These are phyloP conservation scores for Microtus oregoni DNA, from an alignment of 2,113 vertebrate species.

Conservation along the genomic window DNA sequence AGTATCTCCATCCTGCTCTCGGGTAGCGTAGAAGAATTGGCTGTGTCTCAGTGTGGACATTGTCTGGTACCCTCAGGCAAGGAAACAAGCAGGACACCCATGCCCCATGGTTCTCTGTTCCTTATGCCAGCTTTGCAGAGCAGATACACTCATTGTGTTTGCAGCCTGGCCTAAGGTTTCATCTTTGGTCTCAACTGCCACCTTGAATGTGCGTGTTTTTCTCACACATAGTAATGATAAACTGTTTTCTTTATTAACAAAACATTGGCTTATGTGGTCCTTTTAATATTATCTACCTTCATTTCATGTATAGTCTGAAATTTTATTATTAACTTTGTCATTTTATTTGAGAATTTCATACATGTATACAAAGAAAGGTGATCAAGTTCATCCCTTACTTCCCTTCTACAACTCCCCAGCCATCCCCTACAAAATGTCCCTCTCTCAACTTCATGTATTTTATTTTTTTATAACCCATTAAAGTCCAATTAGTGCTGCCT, in stretches of 20 bases:
- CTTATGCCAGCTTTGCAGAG: neutral
- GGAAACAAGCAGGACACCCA: neutral
- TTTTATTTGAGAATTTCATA: neutral
- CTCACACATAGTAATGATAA: neutral
- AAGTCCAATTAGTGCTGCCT: too few species aligned
- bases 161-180: neutral
- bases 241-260: neutral
- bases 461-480: neutral
- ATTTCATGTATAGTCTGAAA: neutral
- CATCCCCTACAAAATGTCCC: neutral
- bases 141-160: neutral
- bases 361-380: neutral
- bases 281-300: neutral
- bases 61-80: accelerated
- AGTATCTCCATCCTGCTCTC: accelerated
- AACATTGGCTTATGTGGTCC: neutral
- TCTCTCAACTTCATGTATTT: neutral
- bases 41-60: accelerated
- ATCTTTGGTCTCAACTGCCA: neutral
- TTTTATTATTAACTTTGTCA: neutral
- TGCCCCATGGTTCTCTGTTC: neutral
- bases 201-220: neutral
- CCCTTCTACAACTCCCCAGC: neutral
- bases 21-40: accelerated
- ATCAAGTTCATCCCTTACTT: too few species aligned